Evolutionary conservation across 2,113 vertebrate genomes (phyloP).

Genomic region (Semnornis frantzii): DNA sequence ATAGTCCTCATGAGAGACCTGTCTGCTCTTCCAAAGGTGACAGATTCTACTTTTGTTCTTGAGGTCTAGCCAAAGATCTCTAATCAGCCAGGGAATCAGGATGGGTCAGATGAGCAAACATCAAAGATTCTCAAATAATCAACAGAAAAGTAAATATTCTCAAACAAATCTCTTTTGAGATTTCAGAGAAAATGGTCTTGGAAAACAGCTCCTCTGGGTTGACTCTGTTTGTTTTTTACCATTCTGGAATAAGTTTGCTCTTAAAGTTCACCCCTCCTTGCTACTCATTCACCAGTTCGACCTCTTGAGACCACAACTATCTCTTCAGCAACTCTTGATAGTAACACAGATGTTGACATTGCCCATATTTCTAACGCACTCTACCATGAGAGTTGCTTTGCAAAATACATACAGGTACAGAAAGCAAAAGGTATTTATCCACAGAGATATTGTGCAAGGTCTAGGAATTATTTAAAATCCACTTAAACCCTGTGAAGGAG

Average conservation of each 20-base stretch:
- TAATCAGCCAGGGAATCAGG: too few species aligned
- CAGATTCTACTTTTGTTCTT: too few species aligned
- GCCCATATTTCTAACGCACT: neutral
- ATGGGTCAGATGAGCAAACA: too few species aligned
- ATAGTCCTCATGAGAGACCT: too few species aligned
- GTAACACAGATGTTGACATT: neutral
- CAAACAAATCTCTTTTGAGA: neutral
- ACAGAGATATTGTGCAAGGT: neutral
- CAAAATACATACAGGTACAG: neutral
- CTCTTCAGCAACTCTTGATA: neutral
- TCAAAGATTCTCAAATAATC: too few species aligned
- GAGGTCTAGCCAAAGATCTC: too few species aligned
- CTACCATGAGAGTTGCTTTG: neutral
- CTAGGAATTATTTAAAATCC: constrained; percentile 46
- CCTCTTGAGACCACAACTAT: constrained; percentile 5
- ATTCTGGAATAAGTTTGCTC: neutral
- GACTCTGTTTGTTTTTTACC: constrained; percentile 30
- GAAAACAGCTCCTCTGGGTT: constrained; percentile 22
- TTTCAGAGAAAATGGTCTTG: constrained; percentile 32
- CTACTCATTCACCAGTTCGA: neutral
- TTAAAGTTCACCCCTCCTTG: neutral
- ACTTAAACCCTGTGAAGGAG: constrained; percentile 27
- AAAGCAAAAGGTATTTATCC: constrained; percentile 42
- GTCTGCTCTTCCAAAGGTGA: too few species aligned
- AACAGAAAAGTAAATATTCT: constrained; percentile 43